Evolutionary conservation across 1,140 invertebrate species (phyloP).

Genomic region (Zaprionus capensis): DNA sequence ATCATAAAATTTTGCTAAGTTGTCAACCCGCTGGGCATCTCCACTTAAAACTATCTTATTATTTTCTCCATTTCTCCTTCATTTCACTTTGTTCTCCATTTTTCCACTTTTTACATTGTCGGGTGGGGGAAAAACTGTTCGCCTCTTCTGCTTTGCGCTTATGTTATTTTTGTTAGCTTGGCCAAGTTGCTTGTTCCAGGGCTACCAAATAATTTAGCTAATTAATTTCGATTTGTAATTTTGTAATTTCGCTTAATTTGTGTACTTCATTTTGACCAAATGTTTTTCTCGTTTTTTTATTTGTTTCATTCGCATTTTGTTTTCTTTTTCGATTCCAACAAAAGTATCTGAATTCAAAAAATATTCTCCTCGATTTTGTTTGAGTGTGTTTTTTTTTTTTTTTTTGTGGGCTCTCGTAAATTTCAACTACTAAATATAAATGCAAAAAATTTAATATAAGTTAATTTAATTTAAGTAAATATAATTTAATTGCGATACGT

Average conservation of each 20-base stretch:
- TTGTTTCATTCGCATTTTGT: conserved; percentile 7
- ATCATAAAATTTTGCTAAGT: conserved; percentile 66
- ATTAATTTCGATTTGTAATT: conserved; percentile 47
- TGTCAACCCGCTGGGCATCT: conserved; percentile 26
- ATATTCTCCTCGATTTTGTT: conserved; percentile 12
- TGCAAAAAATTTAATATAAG: conserved; percentile 70
- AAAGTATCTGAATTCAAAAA: conserved; percentile 62
- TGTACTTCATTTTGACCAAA: conserved; percentile 30
- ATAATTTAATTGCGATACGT: conserved; percentile 31
- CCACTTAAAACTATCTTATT: conserved; percentile 52
- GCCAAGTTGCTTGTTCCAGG: conserved; percentile 43
- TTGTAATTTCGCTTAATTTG: conserved; percentile 23
- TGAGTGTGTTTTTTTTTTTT: conserved; percentile 2
- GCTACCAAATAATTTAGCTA: conserved; percentile 62
- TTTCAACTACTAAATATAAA: conserved; percentile 73
- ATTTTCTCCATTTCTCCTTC: conserved; percentile 7
- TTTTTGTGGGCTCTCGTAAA: conserved; percentile 55
- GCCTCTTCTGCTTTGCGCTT: neutral
- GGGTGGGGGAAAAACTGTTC: conserved; percentile 19
- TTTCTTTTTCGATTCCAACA: conserved; percentile 40
- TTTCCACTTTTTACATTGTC: conserved; percentile 18
- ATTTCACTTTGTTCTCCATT: conserved; percentile 16
- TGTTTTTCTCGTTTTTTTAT: neutral
- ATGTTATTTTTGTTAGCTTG: conserved; percentile 23
- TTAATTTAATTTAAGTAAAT: conserved; percentile 33